Evolutionary conservation across 1,140 invertebrate genomes (phyloP), one percentile per base, ranked within the genome.

Genomic region (Pissodes strobi): DNA sequence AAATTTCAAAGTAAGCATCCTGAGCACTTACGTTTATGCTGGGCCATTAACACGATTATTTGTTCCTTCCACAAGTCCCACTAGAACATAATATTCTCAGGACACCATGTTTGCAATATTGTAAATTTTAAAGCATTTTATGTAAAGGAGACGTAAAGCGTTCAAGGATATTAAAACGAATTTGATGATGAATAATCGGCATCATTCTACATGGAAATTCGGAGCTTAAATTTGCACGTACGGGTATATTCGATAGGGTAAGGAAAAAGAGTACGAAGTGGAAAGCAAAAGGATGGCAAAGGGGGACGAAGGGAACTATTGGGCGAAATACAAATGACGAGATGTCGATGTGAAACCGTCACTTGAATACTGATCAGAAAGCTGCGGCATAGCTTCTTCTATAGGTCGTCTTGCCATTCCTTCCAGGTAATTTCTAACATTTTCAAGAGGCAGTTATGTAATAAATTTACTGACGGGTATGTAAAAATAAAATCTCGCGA

Each of bases 301-400:
- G 51, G 60, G 68, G 60, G 55, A 21, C 38, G 64, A 69, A 71
- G 67, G 64, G 59, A 66, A 67, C 41, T 71, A 71, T 71, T 71
- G 69, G 69, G 67, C 49, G 56, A 71, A 71, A 71, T 71, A 71
- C 69, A 71, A 71, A 71, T 71, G 69, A 71, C 69, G 69, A 71
- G 56, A 64, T 61, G 69, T 71, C 69, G 69, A 71, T 71, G 69
- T 62, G 66, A 70, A 68, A 49, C 59, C 66, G 53, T 64, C 49
- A 59, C 63, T 64, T 71, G 69, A 71, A 71, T 71, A 71, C 69
- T 67, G 67, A 71, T 57, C 46, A 71, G 69, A 51, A 57, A 66
- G 51, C 67, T 71, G 69, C 61, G 67, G 67, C 66, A 64, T 60
- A 49, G 53, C 59, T 52, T 60, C 64, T 43, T 64, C 65, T 65